A percentile compares a stretch with the other conserved stretches of the same genome.
Evolutionary conservation across 2,797 vertebrate species (phyloP).

Genomic region (Oreortyx pictus): DNA sequence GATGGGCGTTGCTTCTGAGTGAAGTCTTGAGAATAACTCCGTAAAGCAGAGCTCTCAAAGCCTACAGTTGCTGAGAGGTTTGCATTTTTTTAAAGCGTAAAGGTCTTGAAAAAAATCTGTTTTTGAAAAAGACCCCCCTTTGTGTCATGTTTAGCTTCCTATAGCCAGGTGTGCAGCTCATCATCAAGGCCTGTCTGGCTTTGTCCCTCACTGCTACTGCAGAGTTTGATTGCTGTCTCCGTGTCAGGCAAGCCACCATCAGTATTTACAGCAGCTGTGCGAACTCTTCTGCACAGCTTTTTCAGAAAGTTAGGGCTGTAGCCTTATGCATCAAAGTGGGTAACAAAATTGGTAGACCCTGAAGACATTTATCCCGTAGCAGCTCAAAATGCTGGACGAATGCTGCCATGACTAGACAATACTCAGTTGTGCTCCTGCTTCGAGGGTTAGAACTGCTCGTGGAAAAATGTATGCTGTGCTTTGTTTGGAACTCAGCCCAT

Average conservation of each 20-base stretch:
- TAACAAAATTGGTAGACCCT: background rate
- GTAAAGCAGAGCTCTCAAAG: background rate
- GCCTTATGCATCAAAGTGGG: background rate
- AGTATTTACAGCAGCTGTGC: background rate
- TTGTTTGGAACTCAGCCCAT: conserved; percentile 16
- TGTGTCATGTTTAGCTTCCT: background rate
- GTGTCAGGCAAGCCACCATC: fast-evolving
- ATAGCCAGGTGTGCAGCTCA: fast-evolving
- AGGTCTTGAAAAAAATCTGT: background rate
- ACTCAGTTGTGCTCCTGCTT: background rate
- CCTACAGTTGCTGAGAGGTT: background rate
- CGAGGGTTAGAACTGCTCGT: conserved; percentile 17
- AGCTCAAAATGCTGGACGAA: background rate
- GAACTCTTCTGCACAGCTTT: background rate
- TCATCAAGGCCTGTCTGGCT: background rate
- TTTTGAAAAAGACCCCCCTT: background rate
- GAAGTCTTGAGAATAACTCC: background rate
- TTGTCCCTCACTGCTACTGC: background rate
- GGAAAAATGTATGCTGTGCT: conserved; percentile 52
- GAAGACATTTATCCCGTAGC: background rate
- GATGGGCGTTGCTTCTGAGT: background rate
- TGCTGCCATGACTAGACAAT: background rate
- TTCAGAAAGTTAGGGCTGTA: background rate
- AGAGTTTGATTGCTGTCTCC: background rate
- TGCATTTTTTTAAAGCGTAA: background rate